phyloP scores from a whole-genome alignment of 2,797 vertebrate species.

The Poecilia gillii region DNA sequence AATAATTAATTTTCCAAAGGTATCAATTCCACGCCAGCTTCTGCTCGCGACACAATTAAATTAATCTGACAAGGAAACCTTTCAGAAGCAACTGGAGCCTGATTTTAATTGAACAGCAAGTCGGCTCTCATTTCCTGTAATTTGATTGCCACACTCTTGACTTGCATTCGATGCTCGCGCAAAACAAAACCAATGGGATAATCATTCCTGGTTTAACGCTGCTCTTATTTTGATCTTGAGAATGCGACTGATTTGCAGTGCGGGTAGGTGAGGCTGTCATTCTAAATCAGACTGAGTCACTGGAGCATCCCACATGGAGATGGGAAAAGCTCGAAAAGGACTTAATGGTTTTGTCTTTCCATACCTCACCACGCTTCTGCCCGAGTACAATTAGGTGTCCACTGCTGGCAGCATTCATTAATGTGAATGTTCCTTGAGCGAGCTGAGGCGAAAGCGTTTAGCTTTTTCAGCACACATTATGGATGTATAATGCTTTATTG shows the following conservation, averaged over 20 bases:
- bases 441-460: conserved; percentile 49
- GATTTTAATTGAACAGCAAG: conserved; percentile 77
- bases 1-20: conserved; percentile 64
- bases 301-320: conserved; percentile 50
- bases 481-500: conserved; percentile 30
- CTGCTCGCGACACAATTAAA: conserved; percentile 72
- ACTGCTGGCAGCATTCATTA: conserved; percentile 54
- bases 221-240: conserved; percentile 62
- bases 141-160: conserved; percentile 77
- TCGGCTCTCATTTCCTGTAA: conserved; percentile 75
- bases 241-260: conserved; percentile 44
- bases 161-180: conserved; percentile 73
- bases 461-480: conserved; percentile 38
- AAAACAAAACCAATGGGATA: conserved; percentile 71
- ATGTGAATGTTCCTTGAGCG: conserved; percentile 38
- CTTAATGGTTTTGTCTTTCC: conserved; percentile 62
- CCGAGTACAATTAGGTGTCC: conserved; percentile 56
- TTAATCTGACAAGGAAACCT: conserved; percentile 66
- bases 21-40: conserved; percentile 62
- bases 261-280: conserved; percentile 65
- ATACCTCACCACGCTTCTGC: conserved; percentile 47
- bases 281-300: conserved; percentile 56
- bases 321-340: conserved; percentile 46
- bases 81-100: conserved; percentile 70
- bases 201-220: conserved; percentile 61